Base-by-base conservation (phyloP, 2,113 vertebrate species). In the Barbus barbus region DNA sequence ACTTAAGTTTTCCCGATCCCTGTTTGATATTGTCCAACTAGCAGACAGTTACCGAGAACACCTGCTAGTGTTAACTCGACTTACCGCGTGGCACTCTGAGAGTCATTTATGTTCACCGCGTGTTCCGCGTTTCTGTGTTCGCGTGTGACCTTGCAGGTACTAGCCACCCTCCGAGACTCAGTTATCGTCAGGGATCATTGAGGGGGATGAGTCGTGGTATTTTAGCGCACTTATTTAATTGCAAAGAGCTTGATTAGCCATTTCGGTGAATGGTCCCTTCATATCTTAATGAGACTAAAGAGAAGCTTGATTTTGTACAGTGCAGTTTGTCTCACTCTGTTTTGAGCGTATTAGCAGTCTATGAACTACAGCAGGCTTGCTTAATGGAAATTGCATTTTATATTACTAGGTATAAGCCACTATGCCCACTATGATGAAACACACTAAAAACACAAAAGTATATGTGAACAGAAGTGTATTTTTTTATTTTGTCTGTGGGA, bases 191-290 rank as follows among this genome's bases (percentile, higher is more conserved):
- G 63, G 61, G 61, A 56, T 82, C 85, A 56, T 72, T 33, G 31
- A 71, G 24, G 38, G 48, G 79, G 78, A 48, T 24, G 16, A 33
- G n/a, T 46, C 5, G 11, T 31, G 48, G 72, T 75, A 16, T 85
- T 65, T 82, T 78, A 44, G 72, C 18, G 0, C 36, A 61, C 67
- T n/a, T 69, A 14, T 82, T 83, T 81, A 87, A 81, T 69, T 69
- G 51, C 28, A 28, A 22, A 7, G 20, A 16, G 33, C 26, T 44
- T 83, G 73, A 86, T 86, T 80, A 86, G 67, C 41, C 46, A 20
- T 65, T 86, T 44, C 3, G 26, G 33, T 75, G 58, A 83, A 65
- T 80, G 56, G 24, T 69, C 72, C n/a, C 56, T 36, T 36, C 22
- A 9, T 58, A 81, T 28, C 38, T 75, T 41, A 84, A 84, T 72